Evolutionary conservation across 2,797 vertebrate genomes (phyloP).

Genomic region (Gila robusta): DNA sequence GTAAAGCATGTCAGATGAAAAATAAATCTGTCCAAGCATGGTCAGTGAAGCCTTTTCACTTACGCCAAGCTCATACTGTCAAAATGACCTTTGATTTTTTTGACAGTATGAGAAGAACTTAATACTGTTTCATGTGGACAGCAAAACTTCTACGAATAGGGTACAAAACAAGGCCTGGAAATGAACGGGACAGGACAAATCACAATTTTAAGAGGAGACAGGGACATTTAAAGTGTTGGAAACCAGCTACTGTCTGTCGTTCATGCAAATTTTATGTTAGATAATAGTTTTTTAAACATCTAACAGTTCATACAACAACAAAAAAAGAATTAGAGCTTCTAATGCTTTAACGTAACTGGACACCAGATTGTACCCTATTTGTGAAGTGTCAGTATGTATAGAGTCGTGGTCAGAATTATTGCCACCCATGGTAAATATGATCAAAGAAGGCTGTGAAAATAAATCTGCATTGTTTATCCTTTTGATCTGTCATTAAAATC

Average conservation of each 20-base stretch:
- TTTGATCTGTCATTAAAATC: neutral
- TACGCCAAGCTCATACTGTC: slow-evolving; percentile 25
- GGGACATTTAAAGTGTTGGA: neutral
- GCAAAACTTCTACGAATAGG: neutral
- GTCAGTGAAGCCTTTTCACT: slow-evolving; percentile 21
- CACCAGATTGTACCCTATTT: neutral
- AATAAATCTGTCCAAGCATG: neutral
- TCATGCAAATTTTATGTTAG: neutral
- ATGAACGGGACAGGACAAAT: neutral
- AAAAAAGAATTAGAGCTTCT: neutral
- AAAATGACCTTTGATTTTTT: slow-evolving; percentile 22
- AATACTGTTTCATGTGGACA: neutral
- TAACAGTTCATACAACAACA: neutral
- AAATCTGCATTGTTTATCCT: neutral
- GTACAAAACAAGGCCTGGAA: neutral
- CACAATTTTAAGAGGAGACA: neutral
- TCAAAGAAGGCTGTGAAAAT: neutral
- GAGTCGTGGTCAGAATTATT: neutral
- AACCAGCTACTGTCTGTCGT: neutral
- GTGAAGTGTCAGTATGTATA: too few relatives aligned
- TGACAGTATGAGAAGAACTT: neutral
- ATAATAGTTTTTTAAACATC: neutral
- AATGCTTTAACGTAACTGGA: neutral
- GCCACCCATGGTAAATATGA: neutral
- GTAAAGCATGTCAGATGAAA: slow-evolving; percentile 42